phyloP scores from a whole-genome alignment of 2,113 vertebrate genomes.

The Carassius carassius region DNA sequence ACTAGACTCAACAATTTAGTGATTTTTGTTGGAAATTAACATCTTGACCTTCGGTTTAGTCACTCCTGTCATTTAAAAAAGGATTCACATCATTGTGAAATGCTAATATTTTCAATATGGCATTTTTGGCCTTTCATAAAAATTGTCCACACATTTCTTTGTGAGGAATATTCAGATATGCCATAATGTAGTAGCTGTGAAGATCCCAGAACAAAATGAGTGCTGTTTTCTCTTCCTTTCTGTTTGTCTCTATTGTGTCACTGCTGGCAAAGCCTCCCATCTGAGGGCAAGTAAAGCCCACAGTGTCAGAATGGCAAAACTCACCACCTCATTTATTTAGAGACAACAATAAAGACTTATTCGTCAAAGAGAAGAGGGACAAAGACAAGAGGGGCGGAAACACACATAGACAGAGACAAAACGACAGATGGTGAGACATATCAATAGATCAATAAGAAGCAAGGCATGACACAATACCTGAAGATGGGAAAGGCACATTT shows the following conservation, averaged over 20 bases:
- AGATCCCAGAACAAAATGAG: constrained; percentile 20
- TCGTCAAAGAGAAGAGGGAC: constrained; percentile 19
- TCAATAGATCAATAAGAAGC: constrained; percentile 44
- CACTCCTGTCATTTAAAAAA: background rate
- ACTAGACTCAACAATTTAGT: background rate
- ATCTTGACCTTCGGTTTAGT: background rate
- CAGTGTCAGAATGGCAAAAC: constrained; percentile 36
- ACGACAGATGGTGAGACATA: constrained; percentile 45
- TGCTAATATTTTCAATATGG: background rate
- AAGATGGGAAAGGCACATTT: constrained; percentile 11
- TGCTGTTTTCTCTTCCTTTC: constrained; percentile 7
- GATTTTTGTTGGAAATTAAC: background rate
- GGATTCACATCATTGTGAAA: background rate
- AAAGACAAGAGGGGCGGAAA: constrained; percentile 21
- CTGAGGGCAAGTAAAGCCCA: constrained; percentile 25
- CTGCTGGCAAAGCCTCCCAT: constrained; percentile 11
- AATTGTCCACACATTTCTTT: background rate
- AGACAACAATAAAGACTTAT: constrained; percentile 52
- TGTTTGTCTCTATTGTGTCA: constrained; percentile 20
- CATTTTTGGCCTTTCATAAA: background rate
- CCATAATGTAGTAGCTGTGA: background rate
- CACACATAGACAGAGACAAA: constrained; percentile 36
- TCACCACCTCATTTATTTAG: constrained; percentile 35
- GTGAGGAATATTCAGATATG: background rate
- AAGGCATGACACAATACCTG: constrained; percentile 31